These are phyloP conservation scores for Larimichthys crocea DNA, from an alignment of 2,113 vertebrate species.

Conservation along the genomic window DNA sequence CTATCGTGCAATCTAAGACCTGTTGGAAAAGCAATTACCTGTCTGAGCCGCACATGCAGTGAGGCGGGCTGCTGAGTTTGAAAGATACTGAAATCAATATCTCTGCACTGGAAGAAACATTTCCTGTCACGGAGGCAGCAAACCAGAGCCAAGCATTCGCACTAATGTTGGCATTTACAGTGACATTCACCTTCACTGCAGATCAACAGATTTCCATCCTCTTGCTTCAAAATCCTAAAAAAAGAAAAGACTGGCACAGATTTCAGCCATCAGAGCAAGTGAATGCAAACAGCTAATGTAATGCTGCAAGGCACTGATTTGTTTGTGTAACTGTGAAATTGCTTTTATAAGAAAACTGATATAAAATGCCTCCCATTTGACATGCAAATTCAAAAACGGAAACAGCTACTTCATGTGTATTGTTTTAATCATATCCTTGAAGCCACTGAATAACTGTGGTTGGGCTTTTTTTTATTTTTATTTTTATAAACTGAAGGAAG, in stretches of 20 bases:
- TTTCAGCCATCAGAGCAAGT: slow-evolving; percentile 35
- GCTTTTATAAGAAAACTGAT: not conserved
- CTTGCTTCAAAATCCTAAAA: slow-evolving; percentile 32
- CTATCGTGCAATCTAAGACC: slow-evolving; percentile 31
- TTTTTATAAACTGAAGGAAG: slow-evolving; percentile 11
- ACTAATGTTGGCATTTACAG: slow-evolving; percentile 64
- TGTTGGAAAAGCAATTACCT: slow-evolving; percentile 70
- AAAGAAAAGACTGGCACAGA: not conserved
- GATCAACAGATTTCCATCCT: slow-evolving; percentile 42
- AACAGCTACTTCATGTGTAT: not conserved
- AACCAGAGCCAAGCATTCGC: slow-evolving; percentile 39
- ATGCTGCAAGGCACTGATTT: slow-evolving; percentile 5
- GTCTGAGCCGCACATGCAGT: slow-evolving; percentile 49
- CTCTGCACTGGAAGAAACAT: slow-evolving; percentile 54
- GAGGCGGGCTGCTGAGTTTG: slow-evolving; percentile 58
- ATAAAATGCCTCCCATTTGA: slow-evolving; percentile 2
- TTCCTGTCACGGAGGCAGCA: slow-evolving; percentile 48
- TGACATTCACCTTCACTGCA: slow-evolving; percentile 62
- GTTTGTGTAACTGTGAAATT: not conserved
- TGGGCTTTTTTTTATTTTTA: slow-evolving; percentile 1
- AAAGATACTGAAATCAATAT: slow-evolving; percentile 73
- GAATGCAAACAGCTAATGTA: slow-evolving; percentile 15
- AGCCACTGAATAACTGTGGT: not conserved
- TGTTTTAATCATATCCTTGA: not conserved
- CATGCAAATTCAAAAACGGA: slow-evolving; percentile 11